Evolutionary conservation across 2,888 invertebrate species (phyloP).

Genomic region (Hecatera dysodea): DNA sequence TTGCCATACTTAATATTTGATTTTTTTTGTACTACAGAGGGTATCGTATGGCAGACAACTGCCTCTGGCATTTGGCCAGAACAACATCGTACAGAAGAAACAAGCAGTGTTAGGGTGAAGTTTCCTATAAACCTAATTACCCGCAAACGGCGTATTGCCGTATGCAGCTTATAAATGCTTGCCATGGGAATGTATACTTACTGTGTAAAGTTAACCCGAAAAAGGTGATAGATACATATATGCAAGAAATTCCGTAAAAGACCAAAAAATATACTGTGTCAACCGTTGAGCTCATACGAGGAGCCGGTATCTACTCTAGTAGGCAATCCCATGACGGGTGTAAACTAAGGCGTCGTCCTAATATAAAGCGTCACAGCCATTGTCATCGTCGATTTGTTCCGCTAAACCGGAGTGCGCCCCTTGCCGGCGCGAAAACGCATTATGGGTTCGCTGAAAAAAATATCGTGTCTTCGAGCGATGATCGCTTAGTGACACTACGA

Average conservation of each 20-base stretch:
- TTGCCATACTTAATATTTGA: conserved; percentile 34
- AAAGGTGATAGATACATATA: background rate
- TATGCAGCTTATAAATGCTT: background rate
- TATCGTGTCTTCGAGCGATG: no score
- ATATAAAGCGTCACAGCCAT: no score
- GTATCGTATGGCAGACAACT: conserved; percentile 37
- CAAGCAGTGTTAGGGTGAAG: conserved; percentile 4
- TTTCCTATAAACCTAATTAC: background rate
- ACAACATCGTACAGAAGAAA: conserved; percentile 4
- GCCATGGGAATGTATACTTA: background rate
- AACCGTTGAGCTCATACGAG: background rate
- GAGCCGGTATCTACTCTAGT: background rate
- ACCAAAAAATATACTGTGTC: background rate
- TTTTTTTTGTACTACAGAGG: conserved; percentile 31
- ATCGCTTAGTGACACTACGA: no score
- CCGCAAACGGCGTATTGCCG: background rate
- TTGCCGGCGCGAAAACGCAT: no score
- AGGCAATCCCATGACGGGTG: background rate
- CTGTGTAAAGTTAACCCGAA: background rate
- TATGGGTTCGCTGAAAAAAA: no score
- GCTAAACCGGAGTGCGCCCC: no score
- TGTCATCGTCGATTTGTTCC: no score
- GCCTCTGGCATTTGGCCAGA: conserved; percentile 48
- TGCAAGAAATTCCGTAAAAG: background rate
- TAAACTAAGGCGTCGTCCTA: background rate